Percentiles rank a stretch among this genome's conserved stretches.
Evolutionary conservation across 2,113 vertebrate genomes (phyloP).

Genomic region (Eubucco bourcierii): DNA sequence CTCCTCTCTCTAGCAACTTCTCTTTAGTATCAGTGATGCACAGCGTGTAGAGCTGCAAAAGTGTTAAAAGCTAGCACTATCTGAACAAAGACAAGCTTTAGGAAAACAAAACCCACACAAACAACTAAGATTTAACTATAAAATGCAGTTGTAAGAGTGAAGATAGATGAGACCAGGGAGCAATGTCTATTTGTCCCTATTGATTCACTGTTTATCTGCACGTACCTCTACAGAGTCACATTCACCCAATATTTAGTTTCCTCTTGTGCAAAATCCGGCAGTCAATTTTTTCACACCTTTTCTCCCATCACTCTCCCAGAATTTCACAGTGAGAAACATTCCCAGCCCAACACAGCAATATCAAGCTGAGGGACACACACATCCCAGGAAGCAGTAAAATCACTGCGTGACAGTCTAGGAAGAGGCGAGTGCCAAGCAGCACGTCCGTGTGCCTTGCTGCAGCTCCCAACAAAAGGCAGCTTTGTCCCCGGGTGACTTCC

Average conservation of each 20-base stretch:
- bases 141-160: not conserved
- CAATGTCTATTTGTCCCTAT: not conserved
- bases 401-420: not conserved
- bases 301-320: not conserved
- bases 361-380: rapidly evolving
- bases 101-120: not conserved
- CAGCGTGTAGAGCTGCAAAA: not conserved
- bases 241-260: not conserved
- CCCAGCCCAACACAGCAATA: rapidly evolving
- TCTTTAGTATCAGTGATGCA: not conserved
- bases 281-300: not conserved
- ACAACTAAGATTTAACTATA: not conserved
- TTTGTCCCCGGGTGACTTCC: slow-evolving; percentile 23
- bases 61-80: not conserved
- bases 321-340: rapidly evolving
- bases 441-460: not conserved
- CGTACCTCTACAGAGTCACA: not conserved
- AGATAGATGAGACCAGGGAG: not conserved
- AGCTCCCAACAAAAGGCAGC: slow-evolving; percentile 31
- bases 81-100: not conserved
- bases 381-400: not conserved
- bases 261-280: not conserved
- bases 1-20: not conserved
- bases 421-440: not conserved
- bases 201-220: not conserved